Evolutionary conservation across 2,888 invertebrate species (phyloP).

Genomic region (Deilephila porcellus): DNA sequence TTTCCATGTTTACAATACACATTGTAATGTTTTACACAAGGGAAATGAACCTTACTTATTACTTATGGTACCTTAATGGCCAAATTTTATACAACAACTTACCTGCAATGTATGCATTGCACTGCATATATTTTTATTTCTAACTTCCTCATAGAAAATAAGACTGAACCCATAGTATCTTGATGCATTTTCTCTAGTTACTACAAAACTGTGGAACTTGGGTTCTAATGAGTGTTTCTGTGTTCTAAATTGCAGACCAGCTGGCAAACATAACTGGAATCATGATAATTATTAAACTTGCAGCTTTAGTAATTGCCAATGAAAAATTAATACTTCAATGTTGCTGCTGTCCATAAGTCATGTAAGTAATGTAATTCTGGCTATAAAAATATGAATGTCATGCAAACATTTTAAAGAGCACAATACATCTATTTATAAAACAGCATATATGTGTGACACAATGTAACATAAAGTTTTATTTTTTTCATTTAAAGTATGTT

Average conservation of each 20-base stretch:
- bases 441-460: no score
- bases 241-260: constrained; percentile 96
- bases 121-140: constrained; percentile 95
- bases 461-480: no score
- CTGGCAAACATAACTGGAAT: constrained; percentile 95
- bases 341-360: not conserved
- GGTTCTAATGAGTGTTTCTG: constrained; percentile 95
- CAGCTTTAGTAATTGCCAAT: not conserved
- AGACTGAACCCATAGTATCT: constrained; percentile 97
- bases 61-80: no score
- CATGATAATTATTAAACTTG: constrained; percentile 59
- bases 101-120: constrained; percentile 98
- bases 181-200: constrained; percentile 98
- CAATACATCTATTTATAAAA: no score
- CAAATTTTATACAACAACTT: constrained; percentile 40
- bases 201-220: constrained; percentile 97
- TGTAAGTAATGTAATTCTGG: not conserved
- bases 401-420: no score
- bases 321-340: not conserved
- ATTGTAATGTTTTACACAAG: no score
- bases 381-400: no score
- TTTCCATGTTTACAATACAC: not conserved
- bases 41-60: no score
- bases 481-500: no score
- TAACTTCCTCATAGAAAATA: constrained; percentile 98